Evolutionary conservation across 2,888 invertebrate genomes (phyloP), one percentile per base, ranked within the genome.

Genomic region (Eristalis arbustorum): DNA sequence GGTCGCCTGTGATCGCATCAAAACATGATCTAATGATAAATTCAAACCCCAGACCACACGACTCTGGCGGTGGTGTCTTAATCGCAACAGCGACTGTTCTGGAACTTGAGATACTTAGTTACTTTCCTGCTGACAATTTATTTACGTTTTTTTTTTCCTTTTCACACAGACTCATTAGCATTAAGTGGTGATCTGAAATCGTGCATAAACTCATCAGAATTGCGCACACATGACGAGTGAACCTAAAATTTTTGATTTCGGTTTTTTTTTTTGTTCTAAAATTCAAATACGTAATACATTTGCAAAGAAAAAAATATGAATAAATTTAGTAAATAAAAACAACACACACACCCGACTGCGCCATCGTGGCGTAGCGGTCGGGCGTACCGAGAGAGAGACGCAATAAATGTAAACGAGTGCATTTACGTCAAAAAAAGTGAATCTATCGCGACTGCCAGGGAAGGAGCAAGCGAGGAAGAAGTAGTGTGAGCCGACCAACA

Each of bases 91-190:
- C 49, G 49, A 49, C 49, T 37, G 8, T 49, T 49, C 49, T 49
- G 18, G 49, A 49, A 18, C 18, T 49, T n/a, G 18, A 49, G 49
- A 49, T 49, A 18, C 18, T 61, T 67, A 3, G 10, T 25, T 57
- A 68, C 28, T 8, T 72, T 84, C 76, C 84, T 85, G 81, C 81
- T 85, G 84, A 77, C 81, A 81, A 81, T 80, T 76, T 75, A 31
- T 75, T 40, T 68, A 37, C 37, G n/a, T n/a, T 80, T 59, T 18
- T 61, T 64, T 71, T 42, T 61, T 62, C 59, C 61, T 31, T 31
- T 31, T 10, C 31, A 31, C 8, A 31, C 57, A 73, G 49, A 49
- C 74, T 84, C 78, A 84, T 84, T 78, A 84, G 69, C 78, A 84
- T 78, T 76, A 64, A 66, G 64, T 71, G 56, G 61, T 59, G 25